Evolutionary conservation across 2,113 vertebrate genomes (phyloP), one percentile per base, ranked within the genome.

Genomic region (Phrynocephalus versicolor): DNA sequence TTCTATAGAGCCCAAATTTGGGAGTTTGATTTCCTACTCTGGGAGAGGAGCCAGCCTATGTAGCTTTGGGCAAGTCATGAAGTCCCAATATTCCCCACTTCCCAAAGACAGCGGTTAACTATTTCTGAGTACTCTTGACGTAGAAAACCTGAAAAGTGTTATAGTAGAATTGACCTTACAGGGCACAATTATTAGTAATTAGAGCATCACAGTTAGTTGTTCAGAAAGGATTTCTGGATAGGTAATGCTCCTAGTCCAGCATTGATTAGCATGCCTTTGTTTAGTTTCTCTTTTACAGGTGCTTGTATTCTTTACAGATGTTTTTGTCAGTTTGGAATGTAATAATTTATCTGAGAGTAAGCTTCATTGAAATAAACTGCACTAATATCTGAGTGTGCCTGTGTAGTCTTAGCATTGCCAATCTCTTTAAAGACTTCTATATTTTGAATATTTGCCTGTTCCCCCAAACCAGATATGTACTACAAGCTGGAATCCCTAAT

Each of bases 201-300:
- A 79, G 14, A 72, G 13, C 30, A 2, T 62, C 79, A 37, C 41
- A 72, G 30, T 55, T 85, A 58, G 2, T 30, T 62, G n/a, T 79
- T 79, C 33, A 62, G 5, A 30, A 72, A 35, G 19, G 58, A 14
- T 14, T 85, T 79, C 39, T 73, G 25, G 77, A n/a, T 27, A 41
- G 72, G 13, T 12, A 51, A 30, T 51, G n/a, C 33, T 27, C 14
- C 13, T 72, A n/a, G 41, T 62, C 8, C 6, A 67, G 4, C 39
- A 33, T 51, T 51, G 45, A 19, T 84, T 3, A 13, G 15, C 79
- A 76, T 0, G 0, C 1, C 85, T 86, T 79, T 88, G 12, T 85
- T 70, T 39, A 33, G 33, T 37, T n/a, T 55, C 58, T 3, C 87
- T 37, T 93, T 79, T 45, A 71, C 13, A 57, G 0, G 70, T 88